A percentile compares a stretch with the other conserved stretches of the same genome.
Conservation (phyloP, 2,113 vertebrate genomes). For the Agelaius tricolor region DNA sequence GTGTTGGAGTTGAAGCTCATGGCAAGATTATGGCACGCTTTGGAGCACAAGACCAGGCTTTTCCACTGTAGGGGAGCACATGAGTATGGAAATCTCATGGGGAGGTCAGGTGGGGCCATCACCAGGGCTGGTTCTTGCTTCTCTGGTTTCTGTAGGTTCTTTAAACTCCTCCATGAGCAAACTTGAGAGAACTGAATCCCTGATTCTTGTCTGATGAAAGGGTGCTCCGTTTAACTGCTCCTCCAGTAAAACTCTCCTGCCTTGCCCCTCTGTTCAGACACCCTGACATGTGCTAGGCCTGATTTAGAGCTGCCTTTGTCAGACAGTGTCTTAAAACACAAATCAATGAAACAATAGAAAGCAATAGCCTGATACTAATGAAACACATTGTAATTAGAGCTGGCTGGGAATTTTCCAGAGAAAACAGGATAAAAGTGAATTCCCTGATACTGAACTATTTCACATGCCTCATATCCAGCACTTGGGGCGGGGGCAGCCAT, state of each 20-base stretch:
- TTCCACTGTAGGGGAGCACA: not conserved
- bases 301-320: slow-evolving; percentile 46
- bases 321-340: slow-evolving; percentile 36
- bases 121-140: not conserved
- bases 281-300: not conserved
- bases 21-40: not conserved
- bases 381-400: slow-evolving; percentile 46
- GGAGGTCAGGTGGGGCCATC: not conserved
- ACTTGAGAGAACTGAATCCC: not conserved
- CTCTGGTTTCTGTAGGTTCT: not conserved
- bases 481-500: not conserved
- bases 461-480: not conserved
- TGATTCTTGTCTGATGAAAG: not conserved
- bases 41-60: not conserved
- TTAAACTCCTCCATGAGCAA: not conserved
- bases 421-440: not conserved
- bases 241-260: not conserved
- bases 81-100: not conserved
- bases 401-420: slow-evolving; percentile 23
- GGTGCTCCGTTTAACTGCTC: not conserved
- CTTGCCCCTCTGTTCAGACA: not conserved
- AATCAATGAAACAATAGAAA: slow-evolving; percentile 41
- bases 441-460: not conserved
- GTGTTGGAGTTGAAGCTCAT: not conserved
- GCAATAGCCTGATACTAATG: slow-evolving; percentile 52